Evolutionary conservation across 2,113 vertebrate species (phyloP), one percentile per base, ranked within the genome.

Genomic region (Columbina picui): DNA sequence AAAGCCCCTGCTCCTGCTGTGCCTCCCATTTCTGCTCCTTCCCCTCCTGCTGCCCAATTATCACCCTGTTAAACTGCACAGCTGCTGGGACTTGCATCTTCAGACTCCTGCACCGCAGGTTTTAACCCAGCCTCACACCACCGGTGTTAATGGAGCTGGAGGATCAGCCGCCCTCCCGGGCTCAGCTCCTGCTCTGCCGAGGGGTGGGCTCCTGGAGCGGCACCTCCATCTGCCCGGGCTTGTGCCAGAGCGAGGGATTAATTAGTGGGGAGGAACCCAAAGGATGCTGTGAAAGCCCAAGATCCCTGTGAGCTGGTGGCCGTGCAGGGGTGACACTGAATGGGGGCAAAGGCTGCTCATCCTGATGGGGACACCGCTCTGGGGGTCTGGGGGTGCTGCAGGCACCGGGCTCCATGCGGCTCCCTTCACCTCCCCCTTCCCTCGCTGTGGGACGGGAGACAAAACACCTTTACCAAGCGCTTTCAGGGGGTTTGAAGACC

Each of bases 361-460:
- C 43, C 43, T 19, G 8, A 19, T 4, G 18, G 43, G 18, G 43
- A 45, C 43, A 45, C 43, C 18, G 43, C 43, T 45, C 43, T 45
- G 43, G 43, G 43, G 43, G 4, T 18, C 4, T 45, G 43, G 18
- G 43, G 43, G 38, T 41, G 18, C 23, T 1, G 3, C 22, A 30
- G 71, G 45, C 34, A 45, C 11, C 34, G 0, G 0, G 32, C 2
- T 3, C 32, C 0, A 8, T 63, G 30, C n/a, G 26, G 12, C 22
- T 15, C 2, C 2, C 1, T 7, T 43, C 56, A 7, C 29, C 32
- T 79, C 52, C 65, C n/a, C 80, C 23, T 47, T 65, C 68, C 18
- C 50, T 68, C 2, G 1, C 21, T 1, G 0, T 36, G 32, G 34
- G 47, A 32, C 0, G 3, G 55, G 49, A 60, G 18, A 49, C 32